phyloP scores from a whole-genome alignment of 2,113 vertebrate species.

The Festucalex cinctus region DNA sequence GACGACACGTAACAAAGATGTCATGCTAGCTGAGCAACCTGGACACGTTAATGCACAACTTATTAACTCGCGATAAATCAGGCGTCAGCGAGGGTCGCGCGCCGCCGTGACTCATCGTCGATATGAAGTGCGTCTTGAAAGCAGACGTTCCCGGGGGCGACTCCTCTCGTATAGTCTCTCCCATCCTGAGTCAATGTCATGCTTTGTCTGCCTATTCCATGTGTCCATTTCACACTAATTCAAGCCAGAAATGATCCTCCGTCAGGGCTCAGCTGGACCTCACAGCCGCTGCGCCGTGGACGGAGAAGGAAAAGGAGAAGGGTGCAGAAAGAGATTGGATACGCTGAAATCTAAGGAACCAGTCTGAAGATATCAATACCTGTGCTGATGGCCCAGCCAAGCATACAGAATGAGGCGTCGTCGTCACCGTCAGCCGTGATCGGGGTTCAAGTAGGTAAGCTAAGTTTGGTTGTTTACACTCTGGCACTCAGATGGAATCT shows the following conservation, averaged over 20 bases:
- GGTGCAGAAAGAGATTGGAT: slow-evolving; percentile 46
- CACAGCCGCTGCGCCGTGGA: slow-evolving; percentile 49
- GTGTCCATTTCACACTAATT: slow-evolving; percentile 75
- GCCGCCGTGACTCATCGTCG: slow-evolving; percentile 57
- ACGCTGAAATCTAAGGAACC: slow-evolving; percentile 52
- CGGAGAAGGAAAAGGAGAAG: slow-evolving; percentile 24
- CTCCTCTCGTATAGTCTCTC: slow-evolving; percentile 43
- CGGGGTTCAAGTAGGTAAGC: slow-evolving; percentile 17
- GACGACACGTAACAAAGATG: slow-evolving; percentile 45
- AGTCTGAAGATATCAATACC: slow-evolving; percentile 48
- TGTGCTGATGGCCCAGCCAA: slow-evolving; percentile 43
- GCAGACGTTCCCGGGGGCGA: slow-evolving; percentile 16
- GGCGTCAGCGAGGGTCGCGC: slow-evolving; percentile 41
- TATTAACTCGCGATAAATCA: slow-evolving; percentile 53
- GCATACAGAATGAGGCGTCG: slow-evolving; percentile 38
- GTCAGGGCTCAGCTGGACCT: slow-evolving; percentile 70
- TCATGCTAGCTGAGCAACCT: slow-evolving; percentile 49
- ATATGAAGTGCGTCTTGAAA: slow-evolving; percentile 64
- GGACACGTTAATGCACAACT: slow-evolving; percentile 52
- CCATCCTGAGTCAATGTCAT: slow-evolving; percentile 72
- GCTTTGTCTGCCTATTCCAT: slow-evolving; percentile 74
- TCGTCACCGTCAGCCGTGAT: slow-evolving; percentile 8
- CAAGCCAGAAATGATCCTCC: slow-evolving; percentile 68
- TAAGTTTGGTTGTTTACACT: background rate
- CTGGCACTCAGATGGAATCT: slow-evolving; percentile 4